Evolutionary conservation across 2,113 vertebrate genomes (phyloP), one percentile per base, ranked within the genome.

Genomic region (Mola mola): DNA sequence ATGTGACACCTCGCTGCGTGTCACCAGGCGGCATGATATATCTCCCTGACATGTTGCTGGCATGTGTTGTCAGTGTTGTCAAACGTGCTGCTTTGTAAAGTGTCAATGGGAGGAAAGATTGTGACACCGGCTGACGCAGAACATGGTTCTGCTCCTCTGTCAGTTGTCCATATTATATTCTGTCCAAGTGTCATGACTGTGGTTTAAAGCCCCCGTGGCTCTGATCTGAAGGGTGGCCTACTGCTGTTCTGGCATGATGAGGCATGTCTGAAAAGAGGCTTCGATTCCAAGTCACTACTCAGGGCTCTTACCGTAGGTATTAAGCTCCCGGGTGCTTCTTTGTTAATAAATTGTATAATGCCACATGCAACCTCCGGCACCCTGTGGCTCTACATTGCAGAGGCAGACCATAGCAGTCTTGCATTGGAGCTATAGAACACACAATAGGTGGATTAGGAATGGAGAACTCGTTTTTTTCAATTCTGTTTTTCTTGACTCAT

Each of bases 61-160:
- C 49, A 38, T 66, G n/a, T 60, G 56, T 68, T 75, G 34, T 61
- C 69, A 49, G 47, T 8, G 25, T 26, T 69, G 60, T 50, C 51
- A 66, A 25, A 67, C 11, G 5, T 40, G 1, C 20, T n/a, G 31
- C 28, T 22, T 8, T 55, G 6, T 48, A 5, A 15, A 17, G 19
- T 47, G 24, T 28, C 16, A 21, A 8, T 37, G 13, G 47, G 34
- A 42, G 5, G 29, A 46, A 16, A 5, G 2, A 44, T 25, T 21
- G 22, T 16, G 41, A 8, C 17, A 34, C 12, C 24, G 12, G 29
- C 22, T n/a, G 44, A 36, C 6, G 16, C 25, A 24, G 26, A 8
- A 24, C 8, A 19, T 1, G 38, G 2, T 31, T 44, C 4, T 6
- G 4, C n/a, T 58, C 36, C 25, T 15, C 9, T 10, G 2, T 37